A percentile compares a stretch with the other conserved stretches of the same genome.
phyloP scores from a whole-genome alignment of 2,113 vertebrate species.

The Amphiprion percula region DNA sequence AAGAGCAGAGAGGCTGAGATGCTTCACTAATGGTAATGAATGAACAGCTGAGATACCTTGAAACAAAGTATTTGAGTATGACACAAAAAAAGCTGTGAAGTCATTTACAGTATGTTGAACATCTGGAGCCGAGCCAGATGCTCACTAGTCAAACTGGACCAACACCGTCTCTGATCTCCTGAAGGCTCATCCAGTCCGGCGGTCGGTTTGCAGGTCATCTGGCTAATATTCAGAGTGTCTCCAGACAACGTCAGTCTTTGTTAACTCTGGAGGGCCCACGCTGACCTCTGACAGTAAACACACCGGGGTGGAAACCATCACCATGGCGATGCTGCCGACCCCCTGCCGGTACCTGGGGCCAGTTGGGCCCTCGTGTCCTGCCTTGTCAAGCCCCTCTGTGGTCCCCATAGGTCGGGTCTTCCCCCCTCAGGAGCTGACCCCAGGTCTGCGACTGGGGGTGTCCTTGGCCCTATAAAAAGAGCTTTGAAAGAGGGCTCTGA shows the following conservation, averaged over 20 bases:
- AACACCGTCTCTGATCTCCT: conserved; percentile 31
- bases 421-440: conserved; percentile 70
- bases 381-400: conserved; percentile 66
- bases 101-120: conserved; percentile 1
- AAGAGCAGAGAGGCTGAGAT: no score
- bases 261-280: conserved; percentile 54
- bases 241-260: conserved; percentile 71
- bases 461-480: conserved; percentile 75
- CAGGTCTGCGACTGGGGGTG: conserved; percentile 60
- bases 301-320: conserved; percentile 73
- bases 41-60: no score
- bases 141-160: conserved; percentile 16
- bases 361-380: conserved; percentile 70
- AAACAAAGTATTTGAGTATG: neutral
- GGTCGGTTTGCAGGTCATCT: conserved; percentile 48
- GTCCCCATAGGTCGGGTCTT: conserved; percentile 56
- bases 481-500: conserved; percentile 55
- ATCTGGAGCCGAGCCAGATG: conserved; percentile 31
- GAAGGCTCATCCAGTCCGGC: conserved; percentile 33
- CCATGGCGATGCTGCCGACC: conserved; percentile 67
- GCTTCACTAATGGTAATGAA: no score
- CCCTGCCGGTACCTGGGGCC: conserved; percentile 70
- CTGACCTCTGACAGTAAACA: conserved; percentile 81
- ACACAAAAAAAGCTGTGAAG: neutral
- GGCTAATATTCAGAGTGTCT: conserved; percentile 53